These are phyloP conservation scores for Ovis canadensis DNA, from an alignment of 2,113 vertebrate species.

Conservation along the genomic window DNA sequence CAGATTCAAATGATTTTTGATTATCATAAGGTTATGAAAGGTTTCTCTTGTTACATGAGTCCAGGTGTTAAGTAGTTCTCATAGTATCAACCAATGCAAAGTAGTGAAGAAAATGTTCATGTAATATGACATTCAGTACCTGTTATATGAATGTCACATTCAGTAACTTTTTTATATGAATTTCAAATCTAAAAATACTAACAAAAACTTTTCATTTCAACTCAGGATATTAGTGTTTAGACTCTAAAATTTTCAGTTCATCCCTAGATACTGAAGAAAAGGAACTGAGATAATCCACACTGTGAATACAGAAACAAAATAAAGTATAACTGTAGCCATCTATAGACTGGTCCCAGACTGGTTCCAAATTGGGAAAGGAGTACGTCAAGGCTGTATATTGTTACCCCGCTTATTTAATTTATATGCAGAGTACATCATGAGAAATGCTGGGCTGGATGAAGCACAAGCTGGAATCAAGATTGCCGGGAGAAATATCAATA, in stretches of 20 bases:
- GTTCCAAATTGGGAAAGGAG: background rate
- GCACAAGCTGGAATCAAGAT: background rate
- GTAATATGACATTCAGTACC: background rate
- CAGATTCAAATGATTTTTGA: background rate
- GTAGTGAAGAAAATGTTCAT: background rate
- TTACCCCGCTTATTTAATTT: background rate
- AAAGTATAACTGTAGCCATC: background rate
- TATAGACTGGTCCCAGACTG: background rate
- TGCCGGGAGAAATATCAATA: background rate
- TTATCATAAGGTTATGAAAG: background rate
- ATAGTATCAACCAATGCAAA: background rate
- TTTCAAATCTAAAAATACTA: conserved; percentile 19
- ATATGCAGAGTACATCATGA: background rate
- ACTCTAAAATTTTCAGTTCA: background rate
- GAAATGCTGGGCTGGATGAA: background rate
- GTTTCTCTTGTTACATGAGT: background rate
- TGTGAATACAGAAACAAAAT: background rate
- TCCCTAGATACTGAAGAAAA: conserved; percentile 5
- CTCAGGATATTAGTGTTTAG: background rate
- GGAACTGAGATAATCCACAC: background rate
- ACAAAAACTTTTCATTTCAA: background rate
- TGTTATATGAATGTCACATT: background rate
- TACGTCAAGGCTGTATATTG: background rate
- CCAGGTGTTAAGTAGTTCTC: background rate
- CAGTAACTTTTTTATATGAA: background rate